Conservation (phyloP, 2,113 vertebrate genomes). For the Gallinago jamesoni region DNA sequence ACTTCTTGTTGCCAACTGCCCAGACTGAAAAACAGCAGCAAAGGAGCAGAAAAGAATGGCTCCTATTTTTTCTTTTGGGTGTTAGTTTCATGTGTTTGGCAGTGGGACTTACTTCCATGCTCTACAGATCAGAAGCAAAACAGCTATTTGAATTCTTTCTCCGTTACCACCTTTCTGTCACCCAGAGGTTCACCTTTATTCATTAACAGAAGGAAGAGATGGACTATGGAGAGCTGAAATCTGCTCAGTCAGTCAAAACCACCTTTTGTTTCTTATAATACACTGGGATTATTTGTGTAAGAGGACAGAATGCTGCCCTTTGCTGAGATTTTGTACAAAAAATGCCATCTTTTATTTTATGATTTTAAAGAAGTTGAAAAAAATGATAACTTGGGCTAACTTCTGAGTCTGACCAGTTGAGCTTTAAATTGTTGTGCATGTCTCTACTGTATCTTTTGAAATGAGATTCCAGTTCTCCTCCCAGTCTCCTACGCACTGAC, state of each 20-base stretch:
- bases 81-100: neutral
- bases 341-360: neutral
- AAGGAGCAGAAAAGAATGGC: neutral
- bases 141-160: neutral
- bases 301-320: neutral
- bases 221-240: neutral
- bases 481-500: neutral
- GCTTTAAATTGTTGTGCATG: neutral
- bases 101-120: constrained; percentile 1
- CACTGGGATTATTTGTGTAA: neutral
- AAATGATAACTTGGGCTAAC: neutral
- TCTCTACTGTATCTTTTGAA: neutral
- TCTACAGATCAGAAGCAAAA: constrained; percentile 8
- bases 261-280: neutral
- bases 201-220: neutral
- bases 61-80: neutral
- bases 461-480: neutral
- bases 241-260: neutral
- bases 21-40: neutral
- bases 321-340: neutral
- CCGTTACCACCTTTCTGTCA: neutral
- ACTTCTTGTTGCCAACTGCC: neutral
- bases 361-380: neutral
- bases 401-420: neutral
- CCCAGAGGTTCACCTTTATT: neutral